Conservation (phyloP, 2,797 vertebrate genomes). For the Enteromius viviparus region DNA sequence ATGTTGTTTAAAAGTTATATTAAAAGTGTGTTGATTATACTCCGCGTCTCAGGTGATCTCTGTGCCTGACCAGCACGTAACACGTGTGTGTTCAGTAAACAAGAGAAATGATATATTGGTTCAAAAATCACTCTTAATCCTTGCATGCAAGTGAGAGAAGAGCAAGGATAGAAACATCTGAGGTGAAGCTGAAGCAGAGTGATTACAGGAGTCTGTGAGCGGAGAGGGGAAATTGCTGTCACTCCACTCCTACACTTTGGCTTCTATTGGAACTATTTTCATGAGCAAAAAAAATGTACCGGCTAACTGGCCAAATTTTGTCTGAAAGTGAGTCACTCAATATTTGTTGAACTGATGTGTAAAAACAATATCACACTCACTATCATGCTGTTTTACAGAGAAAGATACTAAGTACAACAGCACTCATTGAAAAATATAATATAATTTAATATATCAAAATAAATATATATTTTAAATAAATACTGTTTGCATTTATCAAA, state of each 20-base stretch:
- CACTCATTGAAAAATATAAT: background rate
- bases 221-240: background rate
- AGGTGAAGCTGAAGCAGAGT: conserved; percentile 4
- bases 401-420: background rate
- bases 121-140: background rate
- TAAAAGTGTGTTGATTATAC: too few relatives aligned
- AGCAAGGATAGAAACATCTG: background rate
- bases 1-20: too few relatives aligned
- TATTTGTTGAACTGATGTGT: background rate
- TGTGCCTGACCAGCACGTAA: too few relatives aligned
- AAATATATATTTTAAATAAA: background rate
- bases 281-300: background rate
- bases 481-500: background rate
- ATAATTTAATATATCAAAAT: background rate
- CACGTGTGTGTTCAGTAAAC: too few relatives aligned
- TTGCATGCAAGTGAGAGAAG: background rate
- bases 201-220: background rate
- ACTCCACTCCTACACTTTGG: background rate
- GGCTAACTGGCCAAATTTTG: background rate
- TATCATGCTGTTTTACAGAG: background rate
- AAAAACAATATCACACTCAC: background rate
- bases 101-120: background rate
- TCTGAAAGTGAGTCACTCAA: background rate
- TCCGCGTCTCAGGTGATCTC: too few relatives aligned
- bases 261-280: background rate